Percentiles rank a stretch among this genome's conserved stretches.
Conservation (phyloP, 2,888 invertebrate species). For the Phortica magna region DNA sequence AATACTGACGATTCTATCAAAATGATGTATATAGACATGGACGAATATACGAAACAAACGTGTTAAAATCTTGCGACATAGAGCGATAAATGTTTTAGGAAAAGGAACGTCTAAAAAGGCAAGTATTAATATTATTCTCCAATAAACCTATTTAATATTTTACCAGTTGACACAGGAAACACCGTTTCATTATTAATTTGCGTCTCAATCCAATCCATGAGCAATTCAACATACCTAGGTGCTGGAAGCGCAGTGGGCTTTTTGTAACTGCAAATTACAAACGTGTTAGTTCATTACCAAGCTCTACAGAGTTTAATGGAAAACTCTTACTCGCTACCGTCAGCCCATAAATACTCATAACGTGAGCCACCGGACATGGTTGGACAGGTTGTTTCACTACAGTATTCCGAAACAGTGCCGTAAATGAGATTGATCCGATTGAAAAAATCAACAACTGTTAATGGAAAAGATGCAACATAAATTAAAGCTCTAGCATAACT, state of each 20-base stretch:
- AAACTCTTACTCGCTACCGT: slow-evolving; percentile 82
- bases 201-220: slow-evolving; percentile 95
- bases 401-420: slow-evolving; percentile 91
- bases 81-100: slow-evolving; percentile 87
- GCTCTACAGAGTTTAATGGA: not conserved
- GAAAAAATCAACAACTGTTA: slow-evolving; percentile 93
- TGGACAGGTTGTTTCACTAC: slow-evolving; percentile 89
- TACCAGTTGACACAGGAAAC: slow-evolving; percentile 87
- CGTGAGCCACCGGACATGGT: slow-evolving; percentile 94
- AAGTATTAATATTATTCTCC: not conserved
- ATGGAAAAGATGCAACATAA: not conserved
- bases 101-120: slow-evolving; percentile 86
- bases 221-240: slow-evolving; percentile 87
- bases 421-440: slow-evolving; percentile 95
- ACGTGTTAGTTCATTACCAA: not conserved
- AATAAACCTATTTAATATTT: not conserved
- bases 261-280: slow-evolving; percentile 79
- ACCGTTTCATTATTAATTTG: slow-evolving; percentile 93
- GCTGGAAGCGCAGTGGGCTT: slow-evolving; percentile 90
- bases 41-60: slow-evolving; percentile 94
- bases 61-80: slow-evolving; percentile 92
- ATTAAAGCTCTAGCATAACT: not conserved
- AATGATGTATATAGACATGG: slow-evolving; percentile 96
- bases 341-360: slow-evolving; percentile 95
- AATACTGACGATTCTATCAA: slow-evolving; percentile 90